Conservation (phyloP, 2,113 vertebrate species). For the Cyprinus carpio region DNA sequence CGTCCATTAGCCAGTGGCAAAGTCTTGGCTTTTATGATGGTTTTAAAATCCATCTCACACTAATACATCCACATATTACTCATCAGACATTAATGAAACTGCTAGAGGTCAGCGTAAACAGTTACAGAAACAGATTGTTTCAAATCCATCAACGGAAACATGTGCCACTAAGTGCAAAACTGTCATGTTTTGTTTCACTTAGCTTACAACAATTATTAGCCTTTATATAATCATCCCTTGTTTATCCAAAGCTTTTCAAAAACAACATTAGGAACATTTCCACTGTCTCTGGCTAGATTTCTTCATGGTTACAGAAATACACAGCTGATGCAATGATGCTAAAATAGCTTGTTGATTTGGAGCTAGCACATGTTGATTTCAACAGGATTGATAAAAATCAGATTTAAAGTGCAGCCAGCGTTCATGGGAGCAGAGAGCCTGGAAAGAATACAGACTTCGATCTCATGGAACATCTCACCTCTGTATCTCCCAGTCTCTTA, state of each 20-base stretch:
- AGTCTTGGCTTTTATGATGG: background rate
- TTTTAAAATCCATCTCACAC: background rate
- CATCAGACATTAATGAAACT: slow-evolving; percentile 23
- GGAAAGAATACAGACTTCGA: background rate
- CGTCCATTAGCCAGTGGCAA: background rate
- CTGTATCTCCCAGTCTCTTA: slow-evolving; percentile 83
- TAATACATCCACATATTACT: background rate
- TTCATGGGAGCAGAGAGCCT: background rate
- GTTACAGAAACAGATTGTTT: background rate
- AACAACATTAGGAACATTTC: slow-evolving; percentile 13
- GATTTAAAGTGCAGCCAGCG: slow-evolving; percentile 26
- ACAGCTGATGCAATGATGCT: background rate
- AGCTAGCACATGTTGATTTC: slow-evolving; percentile 23
- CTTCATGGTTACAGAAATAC: slow-evolving; percentile 61
- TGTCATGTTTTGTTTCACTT: background rate
- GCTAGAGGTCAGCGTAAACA: background rate
- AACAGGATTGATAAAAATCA: slow-evolving; percentile 25
- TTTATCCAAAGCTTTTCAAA: slow-evolving; percentile 21
- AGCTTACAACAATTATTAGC: background rate
- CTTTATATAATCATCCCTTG: slow-evolving; percentile 28
- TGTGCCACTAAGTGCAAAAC: background rate
- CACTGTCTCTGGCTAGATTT: slow-evolving; percentile 38
- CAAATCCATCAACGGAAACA: slow-evolving; percentile 18
- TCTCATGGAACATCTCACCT: slow-evolving; percentile 75
- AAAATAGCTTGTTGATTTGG: slow-evolving; percentile 38